These are phyloP conservation scores for Plagodis pulveraria DNA, from an alignment of 2,888 invertebrate genomes.

Conservation along the genomic window DNA sequence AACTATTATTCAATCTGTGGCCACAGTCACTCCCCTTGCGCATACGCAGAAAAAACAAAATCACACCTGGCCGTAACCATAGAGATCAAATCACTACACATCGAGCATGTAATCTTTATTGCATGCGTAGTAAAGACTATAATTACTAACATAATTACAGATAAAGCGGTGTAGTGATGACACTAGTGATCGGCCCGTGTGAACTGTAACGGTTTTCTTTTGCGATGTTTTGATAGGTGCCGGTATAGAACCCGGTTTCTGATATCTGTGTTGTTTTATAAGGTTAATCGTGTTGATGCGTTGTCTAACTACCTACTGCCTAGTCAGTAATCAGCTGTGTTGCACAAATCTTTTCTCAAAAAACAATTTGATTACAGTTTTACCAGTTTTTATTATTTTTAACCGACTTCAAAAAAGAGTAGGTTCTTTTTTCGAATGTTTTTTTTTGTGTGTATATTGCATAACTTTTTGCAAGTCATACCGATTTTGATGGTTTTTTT, in stretches of 20 bases:
- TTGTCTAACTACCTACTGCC: conserved; percentile 25
- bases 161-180: conserved; percentile 54
- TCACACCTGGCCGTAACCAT: conserved; percentile 82
- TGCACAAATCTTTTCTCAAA: conserved; percentile 10
- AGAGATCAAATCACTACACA: conserved; percentile 80
- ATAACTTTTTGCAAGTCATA: too few species aligned
- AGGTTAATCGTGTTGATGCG: conserved; percentile 19
- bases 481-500: too few species aligned
- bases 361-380: too few species aligned
- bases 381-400: too few species aligned
- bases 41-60: conserved; percentile 54
- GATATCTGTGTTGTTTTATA: too few species aligned
- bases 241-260: conserved; percentile 35
- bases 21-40: conserved; percentile 52
- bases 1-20: too few species aligned
- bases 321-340: background rate
- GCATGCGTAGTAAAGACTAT: conserved; percentile 30
- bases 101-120: conserved; percentile 19
- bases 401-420: too few species aligned
- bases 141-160: conserved; percentile 12
- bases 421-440: too few species aligned
- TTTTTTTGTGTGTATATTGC: too few species aligned
- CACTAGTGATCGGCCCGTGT: conserved; percentile 56
- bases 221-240: conserved; percentile 46
- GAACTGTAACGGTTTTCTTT: conserved; percentile 70